A percentile compares a stretch with the other conserved stretches of the same genome.
Evolutionary conservation across 2,888 invertebrate species (phyloP).

Genomic region (Cataglyphis rosenhaueri): DNA sequence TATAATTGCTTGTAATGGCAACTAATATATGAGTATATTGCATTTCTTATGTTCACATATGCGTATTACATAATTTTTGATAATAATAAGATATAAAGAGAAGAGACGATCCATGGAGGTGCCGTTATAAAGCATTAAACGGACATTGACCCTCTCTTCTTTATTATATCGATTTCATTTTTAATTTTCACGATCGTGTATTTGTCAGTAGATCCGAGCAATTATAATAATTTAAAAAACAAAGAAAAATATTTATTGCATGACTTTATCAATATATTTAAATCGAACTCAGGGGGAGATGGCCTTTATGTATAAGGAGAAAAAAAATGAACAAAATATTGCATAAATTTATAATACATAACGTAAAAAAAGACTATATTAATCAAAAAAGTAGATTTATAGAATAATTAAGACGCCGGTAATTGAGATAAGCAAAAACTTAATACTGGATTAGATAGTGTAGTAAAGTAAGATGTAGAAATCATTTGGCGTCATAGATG

Average conservation of each 20-base stretch:
- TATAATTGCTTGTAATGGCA: not conserved
- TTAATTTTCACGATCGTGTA: constrained; percentile 21
- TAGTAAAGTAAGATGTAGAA: constrained; percentile 48
- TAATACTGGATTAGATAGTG: constrained; percentile 34
- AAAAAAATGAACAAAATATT: not conserved
- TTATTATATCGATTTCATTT: constrained; percentile 35
- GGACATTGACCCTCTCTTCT: constrained; percentile 2
- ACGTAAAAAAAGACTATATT: not conserved
- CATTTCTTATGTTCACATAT: not conserved
- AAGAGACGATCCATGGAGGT: not conserved
- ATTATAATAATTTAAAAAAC: not conserved
- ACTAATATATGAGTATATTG: not conserved
- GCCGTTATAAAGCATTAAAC: constrained; percentile 14
- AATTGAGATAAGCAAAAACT: constrained; percentile 32
- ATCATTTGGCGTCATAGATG: constrained; percentile 31
- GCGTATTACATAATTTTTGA: not conserved
- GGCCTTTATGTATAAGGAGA: not conserved
- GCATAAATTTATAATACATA: not conserved
- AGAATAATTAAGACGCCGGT: constrained; percentile 22
- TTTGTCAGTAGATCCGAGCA: constrained; percentile 1
- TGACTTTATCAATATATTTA: not conserved
- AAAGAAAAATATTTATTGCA: not conserved
- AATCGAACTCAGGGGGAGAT: not conserved
- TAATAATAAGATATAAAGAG: not conserved
- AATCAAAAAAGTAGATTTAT: not conserved